Conservation (phyloP, 1,140 invertebrate genomes). For the Dolichoris vasculosae region DNA sequence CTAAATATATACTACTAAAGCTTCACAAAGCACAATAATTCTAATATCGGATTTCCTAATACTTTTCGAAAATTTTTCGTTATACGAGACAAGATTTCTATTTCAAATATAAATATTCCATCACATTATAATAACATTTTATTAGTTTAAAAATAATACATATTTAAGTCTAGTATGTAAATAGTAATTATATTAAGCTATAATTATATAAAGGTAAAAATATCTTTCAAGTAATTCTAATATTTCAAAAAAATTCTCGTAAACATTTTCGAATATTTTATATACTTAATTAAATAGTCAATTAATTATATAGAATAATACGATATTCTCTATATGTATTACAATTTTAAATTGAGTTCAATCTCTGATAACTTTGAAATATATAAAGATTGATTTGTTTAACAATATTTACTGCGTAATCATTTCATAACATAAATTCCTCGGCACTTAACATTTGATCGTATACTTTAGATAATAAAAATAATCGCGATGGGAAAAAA, state of each 20-base stretch:
- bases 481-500: conserved; percentile 1
- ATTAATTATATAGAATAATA: not conserved
- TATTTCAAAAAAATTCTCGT: too few relatives aligned
- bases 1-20: not conserved
- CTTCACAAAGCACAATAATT: not conserved
- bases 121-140: too few relatives aligned
- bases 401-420: conserved; percentile 1
- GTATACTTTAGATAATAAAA: conserved; percentile 22
- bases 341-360: not conserved
- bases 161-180: too few relatives aligned
- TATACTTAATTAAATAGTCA: not conserved
- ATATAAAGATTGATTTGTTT: not conserved
- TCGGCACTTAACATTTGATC: not conserved
- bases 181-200: too few relatives aligned
- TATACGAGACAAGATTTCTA: too few relatives aligned
- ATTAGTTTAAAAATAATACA: too few relatives aligned
- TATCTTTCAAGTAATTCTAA: too few relatives aligned
- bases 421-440: conserved; percentile 3
- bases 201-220: too few relatives aligned
- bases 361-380: not conserved
- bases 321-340: not conserved
- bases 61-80: too few relatives aligned
- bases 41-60: too few relatives aligned
- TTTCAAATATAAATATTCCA: too few relatives aligned
- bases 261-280: not conserved